These are phyloP conservation scores for Ormyrus pomaceus DNA, from an alignment of 2,888 invertebrate species.

Conservation along the genomic window DNA sequence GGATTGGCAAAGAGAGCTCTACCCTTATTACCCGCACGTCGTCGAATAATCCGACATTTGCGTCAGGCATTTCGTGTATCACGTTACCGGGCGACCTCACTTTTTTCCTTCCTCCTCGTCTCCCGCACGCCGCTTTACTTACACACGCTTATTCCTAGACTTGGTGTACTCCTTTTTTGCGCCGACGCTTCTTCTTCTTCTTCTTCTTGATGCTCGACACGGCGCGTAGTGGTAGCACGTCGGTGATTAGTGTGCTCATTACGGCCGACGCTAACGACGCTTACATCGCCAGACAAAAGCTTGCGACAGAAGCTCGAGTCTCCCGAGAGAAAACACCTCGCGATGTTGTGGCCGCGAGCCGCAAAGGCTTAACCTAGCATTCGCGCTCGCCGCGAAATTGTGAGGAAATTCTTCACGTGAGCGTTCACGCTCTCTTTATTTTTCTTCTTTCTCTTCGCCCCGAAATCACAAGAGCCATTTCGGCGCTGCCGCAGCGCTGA, in stretches of 20 bases:
- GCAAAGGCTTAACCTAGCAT: slow-evolving; percentile 29
- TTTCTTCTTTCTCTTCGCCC: too few relatives aligned
- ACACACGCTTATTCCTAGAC: slow-evolving; percentile 25
- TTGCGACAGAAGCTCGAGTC: slow-evolving; percentile 57
- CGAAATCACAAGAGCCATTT: too few relatives aligned
- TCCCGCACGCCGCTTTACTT: not conserved
- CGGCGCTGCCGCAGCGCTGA: too few relatives aligned
- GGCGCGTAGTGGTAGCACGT: slow-evolving; percentile 61
- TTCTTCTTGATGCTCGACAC: slow-evolving; percentile 23
- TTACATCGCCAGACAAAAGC: slow-evolving; percentile 70
- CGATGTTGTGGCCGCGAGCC: not conserved
- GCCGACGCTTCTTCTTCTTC: slow-evolving; percentile 34
- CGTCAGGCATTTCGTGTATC: slow-evolving; percentile 3
- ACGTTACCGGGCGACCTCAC: not conserved
- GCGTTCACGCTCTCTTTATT: too few relatives aligned
- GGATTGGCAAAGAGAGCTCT: too few relatives aligned
- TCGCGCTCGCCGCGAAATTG: slow-evolving; percentile 8
- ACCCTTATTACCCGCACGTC: too few relatives aligned
- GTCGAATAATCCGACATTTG: not conserved
- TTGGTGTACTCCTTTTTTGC: slow-evolving; percentile 43
- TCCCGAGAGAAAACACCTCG: slow-evolving; percentile 29
- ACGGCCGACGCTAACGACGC: slow-evolving; percentile 73
- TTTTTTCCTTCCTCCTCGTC: too few relatives aligned
- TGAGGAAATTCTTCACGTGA: slow-evolving; percentile 30
- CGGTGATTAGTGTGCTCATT: slow-evolving; percentile 75